These are phyloP conservation scores for Iguana delicatissima DNA, from an alignment of 2,797 vertebrate genomes.

Conservation along the genomic window DNA sequence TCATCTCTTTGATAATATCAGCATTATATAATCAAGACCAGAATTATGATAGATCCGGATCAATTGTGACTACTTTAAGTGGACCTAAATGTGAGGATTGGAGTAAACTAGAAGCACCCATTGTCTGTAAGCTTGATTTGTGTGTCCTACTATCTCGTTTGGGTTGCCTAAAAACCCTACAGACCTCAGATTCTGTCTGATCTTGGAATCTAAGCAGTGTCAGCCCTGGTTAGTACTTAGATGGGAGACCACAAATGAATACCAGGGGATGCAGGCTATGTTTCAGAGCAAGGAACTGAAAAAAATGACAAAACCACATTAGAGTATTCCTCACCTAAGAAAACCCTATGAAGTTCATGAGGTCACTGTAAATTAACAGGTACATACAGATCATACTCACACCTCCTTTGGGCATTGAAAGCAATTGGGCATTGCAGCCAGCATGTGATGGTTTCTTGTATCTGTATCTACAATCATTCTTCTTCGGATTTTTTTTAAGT, in stretches of 20 bases:
- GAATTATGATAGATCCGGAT: not conserved
- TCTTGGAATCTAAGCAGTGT: too few relatives aligned
- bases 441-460: not conserved
- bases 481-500: not conserved
- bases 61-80: not conserved
- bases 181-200: too few relatives aligned
- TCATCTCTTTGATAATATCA: constrained; percentile 1
- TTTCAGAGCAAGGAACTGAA: too few relatives aligned
- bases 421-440: constrained; percentile 2
- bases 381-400: too few relatives aligned
- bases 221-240: too few relatives aligned
- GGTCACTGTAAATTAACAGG: too few relatives aligned
- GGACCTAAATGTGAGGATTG: not conserved
- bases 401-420: not conserved
- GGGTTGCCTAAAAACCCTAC: too few relatives aligned
- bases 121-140: not conserved
- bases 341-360: too few relatives aligned
- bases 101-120: not conserved
- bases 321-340: too few relatives aligned
- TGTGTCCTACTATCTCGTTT: not conserved
- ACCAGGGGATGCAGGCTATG: too few relatives aligned
- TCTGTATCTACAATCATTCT: not conserved
- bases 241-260: too few relatives aligned
- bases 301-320: too few relatives aligned
- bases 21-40: not conserved